Evolutionary conservation across 2,113 vertebrate species (phyloP), one percentile per base, ranked within the genome.

Genomic region (Elephas maximus): DNA sequence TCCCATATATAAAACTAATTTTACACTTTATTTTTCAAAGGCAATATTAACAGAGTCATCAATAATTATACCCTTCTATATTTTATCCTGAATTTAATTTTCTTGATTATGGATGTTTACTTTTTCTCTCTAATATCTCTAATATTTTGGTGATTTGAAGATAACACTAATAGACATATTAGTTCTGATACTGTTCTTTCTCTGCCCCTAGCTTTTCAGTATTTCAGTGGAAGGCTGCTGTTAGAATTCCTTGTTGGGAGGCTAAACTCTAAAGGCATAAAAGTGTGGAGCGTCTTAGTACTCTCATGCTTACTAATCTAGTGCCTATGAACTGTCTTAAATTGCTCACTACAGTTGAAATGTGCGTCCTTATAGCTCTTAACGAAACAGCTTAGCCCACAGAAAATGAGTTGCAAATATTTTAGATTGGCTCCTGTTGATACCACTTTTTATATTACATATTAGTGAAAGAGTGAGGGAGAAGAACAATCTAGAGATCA

Each of bases 91-190:
- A 20, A 2, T 62, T 94, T 83, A 44, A 44, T 88, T 67, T 88
- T 93, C n/a, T 74, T 88, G 11, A 77, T 82, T 85, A 44, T 57
- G 20, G 74, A 48, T 91, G 9, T 74, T 78, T 65, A 53, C 17
- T 62, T 88, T 57, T 83, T 28, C 20, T 53, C 37, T 62, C 21
- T 78, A 57, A 5, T 80, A 41, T 45, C 30, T 69, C 6, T 83
- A 24, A n/a, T 81, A n/a, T 44, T 92, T 82, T 71, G 67, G 44
- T 82, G 83, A 95, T 90, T 92, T 91, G 65, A 7, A 90, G 69
- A 62, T 90, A 45, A 65, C 17, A 37, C 62, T 90, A 71, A 71
- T 69, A 71, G 24, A 14, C 23, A 94, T 28, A 33, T 78, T 82
- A 65, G 57, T 78, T 92, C 73, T 90, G 37, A 51, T 78, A 44